Evolutionary conservation across 2,888 invertebrate genomes (phyloP).

Genomic region (Eulithis prunata): DNA sequence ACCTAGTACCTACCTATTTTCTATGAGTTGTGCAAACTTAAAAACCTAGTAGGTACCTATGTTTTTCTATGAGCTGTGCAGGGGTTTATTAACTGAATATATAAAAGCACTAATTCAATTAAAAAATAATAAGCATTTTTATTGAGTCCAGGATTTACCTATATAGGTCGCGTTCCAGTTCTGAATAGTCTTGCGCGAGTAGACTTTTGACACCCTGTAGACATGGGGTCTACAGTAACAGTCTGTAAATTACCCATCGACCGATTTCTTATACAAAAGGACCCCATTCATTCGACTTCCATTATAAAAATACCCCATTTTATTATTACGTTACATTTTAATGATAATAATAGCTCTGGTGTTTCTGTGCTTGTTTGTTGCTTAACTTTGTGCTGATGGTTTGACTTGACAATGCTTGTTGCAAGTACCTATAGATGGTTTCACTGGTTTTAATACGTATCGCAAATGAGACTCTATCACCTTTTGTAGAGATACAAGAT

Average conservation of each 20-base stretch:
- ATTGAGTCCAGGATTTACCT: no score
- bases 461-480: background rate
- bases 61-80: no score
- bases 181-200: no score
- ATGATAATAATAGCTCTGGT: slow-evolving; percentile 57
- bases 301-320: slow-evolving; percentile 74
- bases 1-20: no score
- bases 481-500: no score
- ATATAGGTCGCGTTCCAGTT: no score
- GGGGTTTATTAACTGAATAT: no score
- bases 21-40: no score
- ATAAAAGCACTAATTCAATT: no score
- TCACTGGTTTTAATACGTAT: background rate
- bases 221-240: slow-evolving; percentile 51
- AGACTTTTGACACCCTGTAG: slow-evolving; percentile 21
- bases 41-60: no score
- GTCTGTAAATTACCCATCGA: slow-evolving; percentile 71
- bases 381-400: slow-evolving; percentile 29
- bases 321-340: slow-evolving; percentile 80
- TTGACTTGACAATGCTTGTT: background rate
- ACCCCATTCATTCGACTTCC: slow-evolving; percentile 72
- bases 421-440: background rate
- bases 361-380: slow-evolving; percentile 46
- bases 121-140: no score
- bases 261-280: slow-evolving; percentile 60